Base-by-base conservation (phyloP, 2,888 invertebrate genomes). In the Parnassius smintheus region DNA sequence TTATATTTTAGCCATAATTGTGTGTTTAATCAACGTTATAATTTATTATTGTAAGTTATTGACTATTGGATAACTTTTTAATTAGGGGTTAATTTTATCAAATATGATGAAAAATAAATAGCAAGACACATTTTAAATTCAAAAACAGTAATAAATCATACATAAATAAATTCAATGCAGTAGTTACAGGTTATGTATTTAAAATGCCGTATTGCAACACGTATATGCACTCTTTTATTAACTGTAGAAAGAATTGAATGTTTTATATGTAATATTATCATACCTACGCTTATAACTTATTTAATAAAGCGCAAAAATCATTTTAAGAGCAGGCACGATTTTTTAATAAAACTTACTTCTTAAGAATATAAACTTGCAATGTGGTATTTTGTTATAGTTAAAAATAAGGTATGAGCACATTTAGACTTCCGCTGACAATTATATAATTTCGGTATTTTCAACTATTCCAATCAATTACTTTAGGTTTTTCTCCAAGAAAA, bases 371-470 rank as follows among this genome's bases (percentile, higher is more conserved):
- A 44, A 9, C 11, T 42, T 51, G 42, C 50, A 50, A 50, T 41
- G 22, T 50, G 18, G 50, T 50, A 9, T 45, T 45, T 50, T 51
- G 13, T 49, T 49, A 49, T 46, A 25, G 18, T 11, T 35, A 51
- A 42, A 51, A 58, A 12, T 58, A 59, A 59, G 59, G 52, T 59
- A 59, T 59, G 59, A 59, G 52, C 59, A 59, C n/a, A 8, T 44
- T 9, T 44, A 11, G 10, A 0, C 7, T 11, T 2, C 9, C 44
- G 11, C 10, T 11, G 44, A 2, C 2, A 9, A 0, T 3, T 44
- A 10, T 11, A 2, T 1, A 44, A 44, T 35, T 11, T 44, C 44
- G 9, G 10, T 11, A 44, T 11, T 44, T 9, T 10, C 10, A 9
- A 11, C 10, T 44, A 10, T 11, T 44, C 2, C 2, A 9, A 11